Conservation (phyloP, 2,113 vertebrate genomes). For the Cichladusa arquata region DNA sequence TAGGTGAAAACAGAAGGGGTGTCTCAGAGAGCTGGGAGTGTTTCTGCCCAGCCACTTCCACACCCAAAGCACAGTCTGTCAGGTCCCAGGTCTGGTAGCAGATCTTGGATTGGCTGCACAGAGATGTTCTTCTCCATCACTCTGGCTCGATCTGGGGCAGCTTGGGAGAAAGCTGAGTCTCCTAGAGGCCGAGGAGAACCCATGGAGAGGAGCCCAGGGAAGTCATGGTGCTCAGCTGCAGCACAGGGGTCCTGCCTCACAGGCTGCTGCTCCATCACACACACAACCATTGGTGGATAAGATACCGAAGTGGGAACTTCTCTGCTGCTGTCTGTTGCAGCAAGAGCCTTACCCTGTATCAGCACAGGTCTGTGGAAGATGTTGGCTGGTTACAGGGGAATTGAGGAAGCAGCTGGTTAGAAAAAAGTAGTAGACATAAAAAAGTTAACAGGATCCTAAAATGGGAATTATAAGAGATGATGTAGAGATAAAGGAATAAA, state of each 20-base stretch:
- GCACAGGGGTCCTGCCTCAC: background rate
- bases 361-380: background rate
- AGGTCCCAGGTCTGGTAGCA: background rate
- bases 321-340: background rate
- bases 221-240: background rate
- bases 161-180: background rate
- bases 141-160: background rate
- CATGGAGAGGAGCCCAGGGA: background rate
- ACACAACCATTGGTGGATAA: accelerated
- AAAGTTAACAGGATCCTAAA: background rate
- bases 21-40: background rate
- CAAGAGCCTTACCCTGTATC: background rate
- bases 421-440: background rate
- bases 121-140: background rate
- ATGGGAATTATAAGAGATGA: background rate
- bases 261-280: background rate
- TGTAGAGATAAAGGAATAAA: background rate
- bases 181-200: background rate
- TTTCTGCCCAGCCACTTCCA: background rate
- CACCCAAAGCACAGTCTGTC: background rate
- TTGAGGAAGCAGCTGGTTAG: background rate
- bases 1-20: background rate
- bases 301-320: background rate
- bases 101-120: background rate
- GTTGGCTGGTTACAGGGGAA: background rate